Percentiles rank a stretch among this genome's conserved stretches.
These are phyloP conservation scores for Murina feae DNA, from an alignment of 2,113 vertebrate genomes.

Conservation along the genomic window DNA sequence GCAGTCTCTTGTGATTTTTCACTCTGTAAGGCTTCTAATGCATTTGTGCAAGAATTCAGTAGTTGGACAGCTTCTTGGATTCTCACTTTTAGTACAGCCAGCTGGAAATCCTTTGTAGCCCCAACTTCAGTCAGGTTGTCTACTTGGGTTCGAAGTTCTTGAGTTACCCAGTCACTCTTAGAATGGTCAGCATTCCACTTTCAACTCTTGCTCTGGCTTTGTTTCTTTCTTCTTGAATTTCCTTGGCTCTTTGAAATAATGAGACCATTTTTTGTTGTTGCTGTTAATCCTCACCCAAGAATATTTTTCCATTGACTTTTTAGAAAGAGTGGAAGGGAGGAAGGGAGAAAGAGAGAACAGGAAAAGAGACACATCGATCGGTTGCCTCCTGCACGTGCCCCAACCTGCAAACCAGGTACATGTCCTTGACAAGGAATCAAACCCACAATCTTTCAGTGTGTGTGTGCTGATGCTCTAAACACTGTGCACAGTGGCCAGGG, in stretches of 20 bases:
- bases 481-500: too few relatives aligned
- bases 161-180: constrained; percentile 85
- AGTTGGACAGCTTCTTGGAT: constrained; percentile 96
- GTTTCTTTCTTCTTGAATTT: constrained; percentile 90
- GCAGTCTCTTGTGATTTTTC: constrained; percentile 92
- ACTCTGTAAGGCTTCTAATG: constrained; percentile 88
- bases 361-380: too few relatives aligned
- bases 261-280: too few relatives aligned
- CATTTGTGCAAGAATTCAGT: constrained; percentile 86
- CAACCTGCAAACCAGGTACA: too few relatives aligned
- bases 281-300: too few relatives aligned
- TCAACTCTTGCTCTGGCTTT: constrained; percentile 87
- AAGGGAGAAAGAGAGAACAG: too few relatives aligned
- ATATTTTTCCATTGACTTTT: too few relatives aligned
- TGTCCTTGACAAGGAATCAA: too few relatives aligned
- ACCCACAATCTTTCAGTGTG: too few relatives aligned
- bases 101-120: constrained; percentile 93
- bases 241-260: constrained; percentile 92
- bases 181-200: constrained; percentile 92
- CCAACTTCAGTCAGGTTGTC: constrained; percentile 91
- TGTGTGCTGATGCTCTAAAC: too few relatives aligned
- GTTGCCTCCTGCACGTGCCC: too few relatives aligned
- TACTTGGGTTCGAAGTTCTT: constrained; percentile 89
- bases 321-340: too few relatives aligned
- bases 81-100: constrained; percentile 93